Conservation (phyloP, 2,113 vertebrate genomes). For the Reinhardtius hippoglossoides region DNA sequence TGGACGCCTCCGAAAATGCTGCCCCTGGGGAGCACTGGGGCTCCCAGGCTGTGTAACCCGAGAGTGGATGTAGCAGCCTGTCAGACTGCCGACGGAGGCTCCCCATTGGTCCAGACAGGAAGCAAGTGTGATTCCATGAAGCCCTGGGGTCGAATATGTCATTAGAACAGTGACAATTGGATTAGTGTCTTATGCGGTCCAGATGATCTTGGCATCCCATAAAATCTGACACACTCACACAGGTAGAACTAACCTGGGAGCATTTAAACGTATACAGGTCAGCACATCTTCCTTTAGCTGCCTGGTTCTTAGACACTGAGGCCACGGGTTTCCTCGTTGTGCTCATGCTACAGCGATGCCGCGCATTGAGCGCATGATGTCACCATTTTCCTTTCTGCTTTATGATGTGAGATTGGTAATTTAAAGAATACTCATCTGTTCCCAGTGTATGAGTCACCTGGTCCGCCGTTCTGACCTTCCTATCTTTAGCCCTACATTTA, state of each 20-base stretch:
- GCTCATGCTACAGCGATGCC: constrained; percentile 6
- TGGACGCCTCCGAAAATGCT: constrained; percentile 52
- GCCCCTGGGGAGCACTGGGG: constrained; percentile 30
- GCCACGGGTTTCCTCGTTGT: neutral
- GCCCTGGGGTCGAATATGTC: constrained; percentile 56
- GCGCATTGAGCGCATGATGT: constrained; percentile 44
- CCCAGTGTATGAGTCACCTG: constrained; percentile 66
- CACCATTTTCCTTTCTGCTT: constrained; percentile 58
- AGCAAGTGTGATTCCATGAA: constrained; percentile 57
- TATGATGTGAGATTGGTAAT: constrained; percentile 65
- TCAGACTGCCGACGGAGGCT: constrained; percentile 52
- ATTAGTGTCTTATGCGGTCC: constrained; percentile 71
- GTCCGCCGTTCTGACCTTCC: constrained; percentile 17
- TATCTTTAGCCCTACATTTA: constrained; percentile 61
- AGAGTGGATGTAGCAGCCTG: constrained; percentile 68
- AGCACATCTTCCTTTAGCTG: constrained; percentile 1
- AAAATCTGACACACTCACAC: constrained; percentile 41
- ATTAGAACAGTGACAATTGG: constrained; percentile 72
- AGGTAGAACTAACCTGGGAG: constrained; percentile 42
- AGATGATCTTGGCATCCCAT: constrained; percentile 46
- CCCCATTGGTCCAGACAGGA: constrained; percentile 71
- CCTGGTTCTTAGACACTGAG: neutral
- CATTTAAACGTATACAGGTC: constrained; percentile 10
- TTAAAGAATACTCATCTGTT: constrained; percentile 61
- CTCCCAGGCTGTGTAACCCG: constrained; percentile 64